Evolutionary conservation across 2,888 invertebrate species (phyloP).

Genomic region (Tipula lateralis): DNA sequence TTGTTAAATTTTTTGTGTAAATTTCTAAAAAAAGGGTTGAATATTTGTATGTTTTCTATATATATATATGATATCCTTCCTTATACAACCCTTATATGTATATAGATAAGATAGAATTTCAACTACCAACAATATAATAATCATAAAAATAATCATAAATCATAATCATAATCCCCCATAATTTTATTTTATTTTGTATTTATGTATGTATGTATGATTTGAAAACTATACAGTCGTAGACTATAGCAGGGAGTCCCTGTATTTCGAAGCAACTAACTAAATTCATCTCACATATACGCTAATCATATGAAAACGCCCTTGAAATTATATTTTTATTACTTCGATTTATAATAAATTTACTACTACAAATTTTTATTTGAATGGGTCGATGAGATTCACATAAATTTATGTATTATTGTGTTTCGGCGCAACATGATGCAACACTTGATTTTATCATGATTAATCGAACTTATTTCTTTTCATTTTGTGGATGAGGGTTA

Average conservation of each 20-base stretch:
- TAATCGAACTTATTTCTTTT: background rate
- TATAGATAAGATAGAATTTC: background rate
- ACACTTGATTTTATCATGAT: background rate
- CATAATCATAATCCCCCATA: background rate
- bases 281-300: background rate
- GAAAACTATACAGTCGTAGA: background rate
- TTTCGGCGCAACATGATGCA: background rate
- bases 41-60: background rate
- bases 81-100: background rate
- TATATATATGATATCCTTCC: background rate
- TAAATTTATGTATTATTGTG: too few relatives aligned
- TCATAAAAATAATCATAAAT: conserved; percentile 5
- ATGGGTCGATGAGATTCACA: background rate
- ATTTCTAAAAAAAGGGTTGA: background rate
- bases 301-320: background rate
- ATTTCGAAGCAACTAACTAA: background rate
- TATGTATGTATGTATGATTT: too few relatives aligned
- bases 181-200: background rate
- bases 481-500: too few relatives aligned
- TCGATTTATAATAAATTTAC: background rate
- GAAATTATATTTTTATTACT: background rate
- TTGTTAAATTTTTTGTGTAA: background rate
- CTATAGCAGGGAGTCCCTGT: background rate
- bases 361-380: background rate
- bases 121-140: background rate